phyloP scores from a whole-genome alignment of 2,888 invertebrate genomes.

The Arrhopalites spinosus region DNA sequence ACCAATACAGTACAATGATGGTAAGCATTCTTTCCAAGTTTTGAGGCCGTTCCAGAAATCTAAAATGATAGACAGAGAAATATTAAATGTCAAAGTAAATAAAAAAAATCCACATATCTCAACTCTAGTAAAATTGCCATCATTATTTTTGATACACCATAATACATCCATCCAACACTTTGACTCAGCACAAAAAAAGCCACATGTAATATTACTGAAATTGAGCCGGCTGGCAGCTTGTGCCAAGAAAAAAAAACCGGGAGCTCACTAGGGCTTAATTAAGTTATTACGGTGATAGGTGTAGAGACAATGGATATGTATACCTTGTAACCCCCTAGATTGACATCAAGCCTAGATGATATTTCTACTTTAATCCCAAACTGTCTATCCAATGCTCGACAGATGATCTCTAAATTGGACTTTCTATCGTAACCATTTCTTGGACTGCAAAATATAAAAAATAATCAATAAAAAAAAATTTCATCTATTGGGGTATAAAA shows the following conservation, averaged over 20 bases:
- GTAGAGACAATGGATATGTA: neutral
- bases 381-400: slow-evolving; percentile 77
- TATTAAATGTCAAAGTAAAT: too few species aligned
- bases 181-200: neutral
- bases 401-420: slow-evolving; percentile 85
- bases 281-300: too few species aligned
- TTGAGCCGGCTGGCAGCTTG: neutral
- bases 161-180: too few species aligned
- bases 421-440: slow-evolving; percentile 81
- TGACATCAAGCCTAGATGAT: slow-evolving; percentile 83
- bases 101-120: neutral
- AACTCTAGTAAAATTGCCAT: slow-evolving; percentile 13
- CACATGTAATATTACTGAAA: neutral
- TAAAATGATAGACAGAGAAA: slow-evolving; percentile 59
- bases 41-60: slow-evolving; percentile 96
- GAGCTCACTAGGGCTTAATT: too few species aligned
- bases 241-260: too few species aligned
- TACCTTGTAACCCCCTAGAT: slow-evolving; percentile 79
- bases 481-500: too few species aligned
- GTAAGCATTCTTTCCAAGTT: slow-evolving; percentile 88
- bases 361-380: slow-evolving; percentile 79
- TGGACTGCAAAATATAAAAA: too few species aligned
- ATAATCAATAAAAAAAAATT: too few species aligned
- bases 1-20: slow-evolving; percentile 96
- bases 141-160: slow-evolving; percentile 11